These are phyloP conservation scores for Platorchestia sp. DNA, from an alignment of 1,140 invertebrate genomes.

Conservation along the genomic window DNA sequence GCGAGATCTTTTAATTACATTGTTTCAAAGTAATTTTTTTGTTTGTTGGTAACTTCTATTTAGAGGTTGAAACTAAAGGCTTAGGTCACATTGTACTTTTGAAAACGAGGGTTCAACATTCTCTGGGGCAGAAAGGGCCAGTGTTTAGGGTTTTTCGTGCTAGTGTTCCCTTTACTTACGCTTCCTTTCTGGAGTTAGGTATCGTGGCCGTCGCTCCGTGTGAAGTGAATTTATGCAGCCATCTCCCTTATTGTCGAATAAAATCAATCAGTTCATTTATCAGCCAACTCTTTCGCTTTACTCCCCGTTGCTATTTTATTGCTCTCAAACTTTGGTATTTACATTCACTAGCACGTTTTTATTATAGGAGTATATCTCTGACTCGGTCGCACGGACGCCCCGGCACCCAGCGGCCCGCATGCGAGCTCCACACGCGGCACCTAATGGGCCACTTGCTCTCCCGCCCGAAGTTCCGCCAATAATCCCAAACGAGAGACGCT, in stretches of 20 bases:
- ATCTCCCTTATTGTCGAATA: not conserved
- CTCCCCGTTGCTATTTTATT: not conserved
- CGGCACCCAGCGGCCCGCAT: not conserved
- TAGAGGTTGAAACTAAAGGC: not conserved
- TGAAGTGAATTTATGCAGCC: not conserved
- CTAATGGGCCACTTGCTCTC: not conserved
- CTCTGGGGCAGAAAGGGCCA: not conserved
- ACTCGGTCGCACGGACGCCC: too few relatives aligned
- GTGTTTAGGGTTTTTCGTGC: not conserved
- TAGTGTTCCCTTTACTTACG: not conserved
- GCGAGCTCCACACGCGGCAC: too few relatives aligned
- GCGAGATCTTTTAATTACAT: not conserved
- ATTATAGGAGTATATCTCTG: not conserved
- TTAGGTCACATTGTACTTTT: not conserved
- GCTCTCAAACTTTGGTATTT: not conserved
- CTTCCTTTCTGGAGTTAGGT: not conserved
- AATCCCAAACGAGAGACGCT: not conserved
- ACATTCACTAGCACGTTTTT: not conserved
- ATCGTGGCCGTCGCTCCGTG: not conserved
- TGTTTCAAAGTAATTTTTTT: not conserved
- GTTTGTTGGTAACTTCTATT: too few relatives aligned
- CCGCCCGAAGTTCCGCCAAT: not conserved
- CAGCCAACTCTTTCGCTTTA: too few relatives aligned
- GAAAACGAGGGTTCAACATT: not conserved
- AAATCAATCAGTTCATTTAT: not conserved